Percentiles rank a stretch among this genome's conserved stretches.
These are phyloP conservation scores for Ctenosaura bakeri DNA, from an alignment of 2,797 vertebrate genomes.

Conservation along the genomic window DNA sequence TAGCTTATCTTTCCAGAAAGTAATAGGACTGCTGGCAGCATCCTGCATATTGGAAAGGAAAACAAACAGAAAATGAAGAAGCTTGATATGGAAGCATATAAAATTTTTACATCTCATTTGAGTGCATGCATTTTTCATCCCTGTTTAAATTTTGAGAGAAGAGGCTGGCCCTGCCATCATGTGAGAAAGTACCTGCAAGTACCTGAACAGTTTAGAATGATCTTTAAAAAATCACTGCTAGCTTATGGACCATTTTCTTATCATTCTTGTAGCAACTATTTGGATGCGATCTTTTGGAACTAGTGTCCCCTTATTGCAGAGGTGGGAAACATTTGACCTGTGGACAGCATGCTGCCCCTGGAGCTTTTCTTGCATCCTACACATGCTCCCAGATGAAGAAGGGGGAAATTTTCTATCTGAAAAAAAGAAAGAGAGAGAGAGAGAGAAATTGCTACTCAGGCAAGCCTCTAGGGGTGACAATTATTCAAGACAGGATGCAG, in stretches of 20 bases:
- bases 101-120: neutral
- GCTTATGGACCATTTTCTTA: neutral
- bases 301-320: neutral
- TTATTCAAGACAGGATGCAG: too few relatives aligned
- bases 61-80: conserved; percentile 45
- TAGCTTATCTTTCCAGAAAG: conserved; percentile 52
- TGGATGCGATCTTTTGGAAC: neutral
- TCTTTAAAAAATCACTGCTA: neutral
- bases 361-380: too few relatives aligned
- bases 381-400: too few relatives aligned
- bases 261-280: neutral
- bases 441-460: too few relatives aligned
- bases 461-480: too few relatives aligned
- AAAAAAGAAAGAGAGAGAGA: too few relatives aligned
- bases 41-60: conserved; percentile 44
- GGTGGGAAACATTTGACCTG: too few relatives aligned
- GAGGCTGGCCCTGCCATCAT: neutral
- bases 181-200: neutral
- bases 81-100: neutral
- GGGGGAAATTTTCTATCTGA: too few relatives aligned
- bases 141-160: neutral
- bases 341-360: too few relatives aligned
- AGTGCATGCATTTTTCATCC: neutral
- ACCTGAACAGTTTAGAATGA: neutral
- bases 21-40: conserved; percentile 15